phyloP scores from a whole-genome alignment of 2,888 invertebrate species.

The Lepidocyrtinus sp. region DNA sequence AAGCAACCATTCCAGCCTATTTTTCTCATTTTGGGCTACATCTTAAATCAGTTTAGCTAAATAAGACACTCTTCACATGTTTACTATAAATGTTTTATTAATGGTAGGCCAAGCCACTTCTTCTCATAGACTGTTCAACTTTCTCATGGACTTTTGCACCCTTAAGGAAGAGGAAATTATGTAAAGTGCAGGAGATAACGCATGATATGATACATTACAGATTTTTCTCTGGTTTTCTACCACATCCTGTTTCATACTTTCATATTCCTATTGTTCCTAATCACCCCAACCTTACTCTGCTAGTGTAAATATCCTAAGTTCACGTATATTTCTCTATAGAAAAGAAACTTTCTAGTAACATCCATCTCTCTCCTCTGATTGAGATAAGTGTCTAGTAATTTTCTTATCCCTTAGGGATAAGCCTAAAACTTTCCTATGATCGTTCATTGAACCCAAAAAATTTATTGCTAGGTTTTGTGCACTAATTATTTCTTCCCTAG shows the following conservation, averaged over 20 bases:
- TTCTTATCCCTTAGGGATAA: constrained; percentile 36
- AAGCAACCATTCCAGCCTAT: background rate
- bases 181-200: background rate
- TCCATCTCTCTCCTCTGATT: constrained; percentile 31
- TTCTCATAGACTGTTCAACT: constrained; percentile 27
- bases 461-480: constrained; percentile 25
- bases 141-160: constrained; percentile 42
- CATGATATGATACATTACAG: background rate
- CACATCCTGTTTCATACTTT: background rate
- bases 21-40: background rate
- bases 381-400: constrained; percentile 49
- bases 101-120: background rate
- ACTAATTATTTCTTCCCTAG: constrained; percentile 34
- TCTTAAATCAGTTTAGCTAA: constrained; percentile 13
- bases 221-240: background rate
- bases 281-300: no score
- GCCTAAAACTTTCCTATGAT: constrained; percentile 30
- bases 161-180: constrained; percentile 16
- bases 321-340: no score
- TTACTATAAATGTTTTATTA: constrained; percentile 1
- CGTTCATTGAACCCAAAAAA: constrained; percentile 49
- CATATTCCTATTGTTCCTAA: no score
- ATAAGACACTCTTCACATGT: background rate
- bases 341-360: constrained; percentile 2
- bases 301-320: no score